Evolutionary conservation across 2,888 invertebrate genomes (phyloP).

Genomic region (Spisula solida): DNA sequence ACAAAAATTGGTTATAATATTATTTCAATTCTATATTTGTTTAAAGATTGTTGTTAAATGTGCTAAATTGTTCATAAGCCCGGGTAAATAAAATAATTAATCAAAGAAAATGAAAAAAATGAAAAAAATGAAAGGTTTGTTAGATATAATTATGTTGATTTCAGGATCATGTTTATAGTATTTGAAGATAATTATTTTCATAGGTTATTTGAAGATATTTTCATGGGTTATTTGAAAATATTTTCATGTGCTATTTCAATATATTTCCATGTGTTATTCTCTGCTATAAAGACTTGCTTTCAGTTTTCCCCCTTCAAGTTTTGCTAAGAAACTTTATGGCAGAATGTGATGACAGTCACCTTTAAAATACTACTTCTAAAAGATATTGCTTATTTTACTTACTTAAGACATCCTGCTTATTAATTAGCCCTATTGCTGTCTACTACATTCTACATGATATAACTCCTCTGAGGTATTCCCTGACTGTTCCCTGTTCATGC

Average conservation of each 20-base stretch:
- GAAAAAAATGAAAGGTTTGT: background rate
- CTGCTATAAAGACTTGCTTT: background rate
- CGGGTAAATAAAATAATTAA: too few relatives aligned
- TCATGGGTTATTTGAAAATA: too few relatives aligned
- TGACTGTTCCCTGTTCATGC: background rate
- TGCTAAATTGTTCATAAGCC: too few relatives aligned
- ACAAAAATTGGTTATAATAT: too few relatives aligned
- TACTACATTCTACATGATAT: background rate
- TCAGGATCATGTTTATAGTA: background rate
- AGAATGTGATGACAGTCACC: background rate
- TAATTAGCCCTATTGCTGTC: background rate
- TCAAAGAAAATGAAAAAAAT: too few relatives aligned
- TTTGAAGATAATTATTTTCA: background rate
- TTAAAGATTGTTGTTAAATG: too few relatives aligned
- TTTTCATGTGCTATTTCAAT: too few relatives aligned
- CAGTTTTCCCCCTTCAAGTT: background rate
- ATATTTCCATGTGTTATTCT: too few relatives aligned
- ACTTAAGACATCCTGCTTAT: background rate
- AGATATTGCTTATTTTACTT: background rate
- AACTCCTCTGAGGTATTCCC: too few relatives aligned
- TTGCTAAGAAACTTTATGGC: background rate
- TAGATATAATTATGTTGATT: background rate
- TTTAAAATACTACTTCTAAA: background rate
- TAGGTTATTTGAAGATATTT: background rate
- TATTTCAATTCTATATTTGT: too few relatives aligned